Evolutionary conservation across 2,797 vertebrate species (phyloP).

Genomic region (Bovichtus diacanthus): DNA sequence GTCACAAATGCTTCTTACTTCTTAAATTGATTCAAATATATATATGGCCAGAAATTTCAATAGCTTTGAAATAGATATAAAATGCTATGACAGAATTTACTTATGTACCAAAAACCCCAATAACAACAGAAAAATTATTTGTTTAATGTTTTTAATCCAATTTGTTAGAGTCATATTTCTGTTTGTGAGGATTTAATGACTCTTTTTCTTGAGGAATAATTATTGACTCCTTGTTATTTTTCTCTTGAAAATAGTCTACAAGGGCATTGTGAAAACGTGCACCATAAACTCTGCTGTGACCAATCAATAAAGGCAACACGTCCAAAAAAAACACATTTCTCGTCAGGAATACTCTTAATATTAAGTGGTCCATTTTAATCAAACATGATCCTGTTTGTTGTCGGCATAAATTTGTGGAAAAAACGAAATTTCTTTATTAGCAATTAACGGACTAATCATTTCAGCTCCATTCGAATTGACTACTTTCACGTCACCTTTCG

Average conservation of each 20-base stretch:
- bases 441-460: not conserved
- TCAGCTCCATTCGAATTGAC: constrained; percentile 19
- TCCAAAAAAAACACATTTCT: not conserved
- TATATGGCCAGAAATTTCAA: not conserved
- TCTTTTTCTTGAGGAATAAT: not conserved
- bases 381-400: not conserved
- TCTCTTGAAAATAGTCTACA: not conserved
- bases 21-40: not conserved
- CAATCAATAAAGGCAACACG: not conserved
- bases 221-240: not conserved
- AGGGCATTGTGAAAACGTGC: not conserved
- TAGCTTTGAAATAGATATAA: not conserved
- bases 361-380: not conserved
- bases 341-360: not conserved
- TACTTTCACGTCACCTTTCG: constrained; percentile 20
- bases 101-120: too few relatives aligned
- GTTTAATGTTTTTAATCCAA: too few relatives aligned
- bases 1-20: not conserved
- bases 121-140: too few relatives aligned
- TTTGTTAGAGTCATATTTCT: too few relatives aligned
- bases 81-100: not conserved
- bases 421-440: too few relatives aligned
- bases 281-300: not conserved
- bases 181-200: not conserved
- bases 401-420: not conserved